Base-by-base conservation (phyloP, 2,888 invertebrate genomes). In the Siphlonurus alternatus region DNA sequence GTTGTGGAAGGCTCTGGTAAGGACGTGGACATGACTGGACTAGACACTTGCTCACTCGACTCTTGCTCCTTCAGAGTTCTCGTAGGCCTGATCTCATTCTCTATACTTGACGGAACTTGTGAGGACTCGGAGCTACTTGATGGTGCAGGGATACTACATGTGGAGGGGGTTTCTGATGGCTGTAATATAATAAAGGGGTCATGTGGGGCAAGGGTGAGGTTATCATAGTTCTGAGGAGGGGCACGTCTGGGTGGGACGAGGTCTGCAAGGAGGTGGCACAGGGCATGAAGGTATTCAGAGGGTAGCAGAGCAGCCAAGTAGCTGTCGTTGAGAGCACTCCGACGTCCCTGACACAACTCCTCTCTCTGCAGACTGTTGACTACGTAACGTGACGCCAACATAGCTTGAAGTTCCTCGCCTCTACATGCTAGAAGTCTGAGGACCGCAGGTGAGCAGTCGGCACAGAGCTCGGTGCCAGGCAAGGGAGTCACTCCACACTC, bases 261-360 rank as follows among this genome's bases (percentile, higher is more conserved):
- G 15, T 5, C 15, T 38, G 38, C 7, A 38, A 38, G 38, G 15
- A 38, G 38, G 15, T 38, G 89, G 75, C 91, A 92, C 68, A 91
- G 76, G 23, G 89, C 89, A 22, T 86, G 85, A 68, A 90, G 76
- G 74, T 87, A 87, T 70, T 84, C 84, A 25, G 80, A 23, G 1
- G 62, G 62, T 15, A 65, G 59, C 59, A 65, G 15, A n/a, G 62
- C 62, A 23, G 62, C 61, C 23, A 65, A 51, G 53, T 62, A 65
- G 18, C 62, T 61, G 1, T 51, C 64, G 20, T 64, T 56, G 20
- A 10, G 22, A n/a, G n/a, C n/a, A n/a, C n/a, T n/a, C 7, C 56
- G 7, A 20, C 7, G 7, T 22, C 56, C 22, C 7, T 20, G 22
- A 22, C 56, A 56, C 7, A 56, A 5, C 5, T n/a, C 19, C 56